A percentile compares a stretch with the other conserved stretches of the same genome.
Conservation (phyloP, 2,888 invertebrate genomes). For the Ceramica pisi region DNA sequence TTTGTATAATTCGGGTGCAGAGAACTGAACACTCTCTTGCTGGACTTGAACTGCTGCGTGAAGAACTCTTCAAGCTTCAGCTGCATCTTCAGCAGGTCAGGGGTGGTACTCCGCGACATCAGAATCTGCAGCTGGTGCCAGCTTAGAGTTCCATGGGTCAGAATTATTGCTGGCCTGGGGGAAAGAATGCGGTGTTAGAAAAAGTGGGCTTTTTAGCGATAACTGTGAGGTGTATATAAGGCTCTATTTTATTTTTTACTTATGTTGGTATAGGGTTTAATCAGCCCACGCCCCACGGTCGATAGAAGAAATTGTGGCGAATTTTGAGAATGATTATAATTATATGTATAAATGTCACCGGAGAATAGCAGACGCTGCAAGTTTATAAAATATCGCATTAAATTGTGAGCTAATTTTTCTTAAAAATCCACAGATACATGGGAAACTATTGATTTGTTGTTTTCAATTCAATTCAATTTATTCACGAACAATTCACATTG, state of each 20-base stretch:
- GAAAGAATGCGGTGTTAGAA: neutral
- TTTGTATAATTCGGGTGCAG: conserved; percentile 84
- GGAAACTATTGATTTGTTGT: too few relatives aligned
- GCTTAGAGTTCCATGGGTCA: conserved; percentile 97
- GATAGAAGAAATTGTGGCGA: neutral
- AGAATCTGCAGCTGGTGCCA: conserved; percentile 99
- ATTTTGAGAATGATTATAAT: neutral
- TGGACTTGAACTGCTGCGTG: conserved; percentile 98
- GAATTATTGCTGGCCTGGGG: conserved; percentile 95
- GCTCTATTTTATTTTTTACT: conserved; percentile 10
- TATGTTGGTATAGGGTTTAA: neutral
- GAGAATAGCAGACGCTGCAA: too few relatives aligned
- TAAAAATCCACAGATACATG: too few relatives aligned
- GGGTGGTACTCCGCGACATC: conserved; percentile 99
- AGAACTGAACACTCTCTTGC: conserved; percentile 97
- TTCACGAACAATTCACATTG: too few relatives aligned
- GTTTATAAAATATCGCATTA: too few relatives aligned
- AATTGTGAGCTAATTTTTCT: too few relatives aligned
- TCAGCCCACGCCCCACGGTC: neutral
- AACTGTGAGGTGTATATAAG: neutral
- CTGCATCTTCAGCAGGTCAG: conserved; percentile 99
- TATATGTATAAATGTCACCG: too few relatives aligned
- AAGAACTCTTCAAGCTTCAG: conserved; percentile 99
- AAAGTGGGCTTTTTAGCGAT: neutral
- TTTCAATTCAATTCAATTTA: too few relatives aligned